A percentile compares a stretch with the other conserved stretches of the same genome.
Conservation (phyloP, 2,888 invertebrate genomes). For the Graphium colonna region DNA sequence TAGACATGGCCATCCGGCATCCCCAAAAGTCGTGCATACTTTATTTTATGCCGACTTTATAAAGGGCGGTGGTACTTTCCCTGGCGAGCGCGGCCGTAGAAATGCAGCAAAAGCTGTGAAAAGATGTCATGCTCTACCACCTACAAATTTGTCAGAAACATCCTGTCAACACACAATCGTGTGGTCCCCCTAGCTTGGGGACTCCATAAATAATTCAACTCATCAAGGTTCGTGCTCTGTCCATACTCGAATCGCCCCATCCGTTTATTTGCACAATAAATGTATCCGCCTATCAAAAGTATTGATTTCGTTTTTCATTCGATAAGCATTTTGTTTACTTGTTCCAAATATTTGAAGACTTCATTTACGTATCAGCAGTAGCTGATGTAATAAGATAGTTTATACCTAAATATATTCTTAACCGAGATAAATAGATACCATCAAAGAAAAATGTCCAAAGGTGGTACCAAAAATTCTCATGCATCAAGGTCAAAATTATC, state of each 20-base stretch:
- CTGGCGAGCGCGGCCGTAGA: too few species aligned
- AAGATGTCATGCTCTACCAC: too few species aligned
- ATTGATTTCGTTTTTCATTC: constrained; percentile 7
- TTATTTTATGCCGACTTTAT: too few species aligned
- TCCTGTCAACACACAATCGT: neutral
- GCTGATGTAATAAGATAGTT: neutral
- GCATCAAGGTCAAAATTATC: too few species aligned
- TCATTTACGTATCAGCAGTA: neutral
- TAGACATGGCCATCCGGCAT: too few species aligned
- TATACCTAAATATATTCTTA: too few species aligned
- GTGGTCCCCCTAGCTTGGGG: constrained; percentile 39
- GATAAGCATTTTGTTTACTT: neutral
- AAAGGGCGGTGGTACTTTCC: too few species aligned
- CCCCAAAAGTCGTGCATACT: too few species aligned
- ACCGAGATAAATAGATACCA: too few species aligned
- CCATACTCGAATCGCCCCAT: constrained; percentile 27
- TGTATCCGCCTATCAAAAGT: constrained; percentile 23
- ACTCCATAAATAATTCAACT: constrained; percentile 65
- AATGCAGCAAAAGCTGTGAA: too few species aligned
- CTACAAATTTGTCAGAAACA: neutral
- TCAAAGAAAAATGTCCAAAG: too few species aligned
- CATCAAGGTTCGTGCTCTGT: constrained; percentile 49
- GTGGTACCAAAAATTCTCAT: too few species aligned
- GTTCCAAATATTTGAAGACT: neutral
- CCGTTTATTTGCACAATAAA: constrained; percentile 35